Evolutionary conservation across 1,140 invertebrate species (phyloP).

Genomic region (Drosophila albomicans): DNA sequence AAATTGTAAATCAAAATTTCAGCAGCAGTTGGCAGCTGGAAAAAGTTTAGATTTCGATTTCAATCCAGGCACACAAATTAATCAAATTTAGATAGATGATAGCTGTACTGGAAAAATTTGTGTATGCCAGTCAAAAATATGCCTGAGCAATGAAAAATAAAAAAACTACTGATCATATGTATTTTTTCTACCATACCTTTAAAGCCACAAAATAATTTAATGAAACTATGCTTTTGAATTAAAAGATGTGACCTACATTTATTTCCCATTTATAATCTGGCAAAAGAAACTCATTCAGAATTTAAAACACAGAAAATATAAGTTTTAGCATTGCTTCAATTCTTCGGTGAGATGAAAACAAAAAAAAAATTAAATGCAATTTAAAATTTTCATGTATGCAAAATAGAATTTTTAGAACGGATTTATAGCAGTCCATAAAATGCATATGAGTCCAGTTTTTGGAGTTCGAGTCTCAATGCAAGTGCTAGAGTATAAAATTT

Average conservation of each 20-base stretch:
- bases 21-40: not conserved
- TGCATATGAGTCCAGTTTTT: slow-evolving; percentile 41
- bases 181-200: too few species aligned
- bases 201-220: too few species aligned
- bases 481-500: slow-evolving; percentile 34
- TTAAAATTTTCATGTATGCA: slow-evolving; percentile 44
- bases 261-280: not conserved
- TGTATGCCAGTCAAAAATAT: not conserved
- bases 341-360: slow-evolving; percentile 2
- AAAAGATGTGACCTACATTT: not conserved
- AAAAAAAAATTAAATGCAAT: slow-evolving; percentile 32
- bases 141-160: not conserved
- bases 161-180: too few species aligned
- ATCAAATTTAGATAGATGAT: not conserved
- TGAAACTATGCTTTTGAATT: too few species aligned
- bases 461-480: slow-evolving; percentile 8
- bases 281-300: not conserved
- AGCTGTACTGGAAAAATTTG: not conserved
- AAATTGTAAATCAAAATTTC: not conserved
- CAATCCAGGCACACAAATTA: not conserved
- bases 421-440: slow-evolving; percentile 56
- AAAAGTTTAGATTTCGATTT: not conserved
- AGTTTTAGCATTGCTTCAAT: slow-evolving; percentile 5
- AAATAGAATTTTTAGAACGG: slow-evolving; percentile 56
- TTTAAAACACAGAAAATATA: not conserved